Percentiles rank a stretch among this genome's conserved stretches.
phyloP scores from a whole-genome alignment of 2,797 vertebrate genomes.

The Phaenicophaeus curvirostris region DNA sequence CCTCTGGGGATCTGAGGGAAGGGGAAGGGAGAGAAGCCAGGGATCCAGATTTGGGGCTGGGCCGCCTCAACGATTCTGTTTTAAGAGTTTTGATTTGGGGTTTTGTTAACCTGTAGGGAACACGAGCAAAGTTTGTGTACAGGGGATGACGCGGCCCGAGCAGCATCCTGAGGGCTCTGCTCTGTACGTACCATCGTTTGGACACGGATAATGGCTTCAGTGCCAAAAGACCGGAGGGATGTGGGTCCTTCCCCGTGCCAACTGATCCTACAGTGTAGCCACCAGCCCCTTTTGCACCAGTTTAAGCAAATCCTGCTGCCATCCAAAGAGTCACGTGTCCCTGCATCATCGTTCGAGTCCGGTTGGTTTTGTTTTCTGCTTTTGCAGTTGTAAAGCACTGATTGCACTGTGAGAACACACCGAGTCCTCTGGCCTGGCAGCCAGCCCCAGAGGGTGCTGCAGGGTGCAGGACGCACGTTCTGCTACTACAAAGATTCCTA shows the following conservation, averaged over 20 bases:
- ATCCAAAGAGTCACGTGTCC: constrained; percentile 31
- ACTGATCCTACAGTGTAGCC: background rate
- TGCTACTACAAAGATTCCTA: background rate
- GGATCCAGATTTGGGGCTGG: constrained; percentile 17
- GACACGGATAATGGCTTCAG: constrained; percentile 9
- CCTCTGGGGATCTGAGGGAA: background rate
- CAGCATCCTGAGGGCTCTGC: background rate
- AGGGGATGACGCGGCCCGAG: background rate
- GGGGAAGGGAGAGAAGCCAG: background rate
- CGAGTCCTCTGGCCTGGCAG: background rate
- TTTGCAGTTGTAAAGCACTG: constrained; percentile 38
- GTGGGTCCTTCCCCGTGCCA: background rate
- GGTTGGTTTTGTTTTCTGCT: constrained; percentile 15
- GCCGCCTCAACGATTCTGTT: constrained; percentile 27
- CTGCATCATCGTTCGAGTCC: constrained; percentile 3
- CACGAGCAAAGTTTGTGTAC: background rate
- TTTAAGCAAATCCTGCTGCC: constrained; percentile 34
- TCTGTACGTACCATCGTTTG: background rate
- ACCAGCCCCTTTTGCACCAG: constrained; percentile 41
- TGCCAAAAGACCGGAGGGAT: constrained; percentile 5
- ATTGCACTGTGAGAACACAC: constrained; percentile 33
- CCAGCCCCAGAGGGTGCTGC: background rate
- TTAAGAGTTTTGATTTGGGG: constrained; percentile 17
- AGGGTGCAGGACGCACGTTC: background rate
- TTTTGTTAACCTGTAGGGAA: constrained; percentile 46